Conservation (phyloP, 2,888 invertebrate genomes). For the Leptodirus hochenwartii region DNA sequence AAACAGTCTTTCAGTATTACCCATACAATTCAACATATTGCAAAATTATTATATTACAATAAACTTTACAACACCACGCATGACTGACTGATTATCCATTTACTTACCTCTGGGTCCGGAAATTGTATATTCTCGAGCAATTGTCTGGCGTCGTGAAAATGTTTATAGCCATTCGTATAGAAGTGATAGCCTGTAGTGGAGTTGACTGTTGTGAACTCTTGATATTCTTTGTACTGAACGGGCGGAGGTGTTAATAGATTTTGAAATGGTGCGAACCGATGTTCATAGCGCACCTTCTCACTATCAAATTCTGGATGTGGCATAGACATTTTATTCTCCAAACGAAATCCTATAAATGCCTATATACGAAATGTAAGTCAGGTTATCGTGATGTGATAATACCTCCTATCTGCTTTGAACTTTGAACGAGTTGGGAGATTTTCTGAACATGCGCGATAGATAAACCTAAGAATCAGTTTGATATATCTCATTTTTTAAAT, state of each 20-base stretch:
- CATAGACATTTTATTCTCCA: slow-evolving; percentile 70
- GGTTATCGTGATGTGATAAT: too few species aligned
- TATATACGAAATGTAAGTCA: slow-evolving; percentile 23
- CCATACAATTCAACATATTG: too few species aligned
- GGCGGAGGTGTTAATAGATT: slow-evolving; percentile 76
- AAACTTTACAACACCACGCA: too few species aligned
- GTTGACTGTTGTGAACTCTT: slow-evolving; percentile 54
- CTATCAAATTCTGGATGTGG: slow-evolving; percentile 83
- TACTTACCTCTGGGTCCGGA: slow-evolving; percentile 59
- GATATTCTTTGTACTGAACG: slow-evolving; percentile 76
- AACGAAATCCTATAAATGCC: slow-evolving; percentile 79
- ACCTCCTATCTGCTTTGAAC: too few species aligned
- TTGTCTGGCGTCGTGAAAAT: slow-evolving; percentile 80
- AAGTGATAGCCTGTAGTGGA: slow-evolving; percentile 43
- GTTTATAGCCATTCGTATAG: slow-evolving; percentile 73
- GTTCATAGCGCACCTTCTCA: slow-evolving; percentile 87
- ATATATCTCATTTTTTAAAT: too few species aligned
- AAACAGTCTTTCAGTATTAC: too few species aligned
- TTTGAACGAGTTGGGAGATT: too few species aligned
- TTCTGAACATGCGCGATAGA: too few species aligned
- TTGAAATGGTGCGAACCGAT: slow-evolving; percentile 80
- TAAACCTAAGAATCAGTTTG: too few species aligned
- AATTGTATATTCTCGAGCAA: slow-evolving; percentile 67
- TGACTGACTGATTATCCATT: too few species aligned
- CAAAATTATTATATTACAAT: slow-evolving; percentile 1